Evolutionary conservation across 2,797 vertebrate species (phyloP).

Genomic region (Ctenopoma kingsleyae): DNA sequence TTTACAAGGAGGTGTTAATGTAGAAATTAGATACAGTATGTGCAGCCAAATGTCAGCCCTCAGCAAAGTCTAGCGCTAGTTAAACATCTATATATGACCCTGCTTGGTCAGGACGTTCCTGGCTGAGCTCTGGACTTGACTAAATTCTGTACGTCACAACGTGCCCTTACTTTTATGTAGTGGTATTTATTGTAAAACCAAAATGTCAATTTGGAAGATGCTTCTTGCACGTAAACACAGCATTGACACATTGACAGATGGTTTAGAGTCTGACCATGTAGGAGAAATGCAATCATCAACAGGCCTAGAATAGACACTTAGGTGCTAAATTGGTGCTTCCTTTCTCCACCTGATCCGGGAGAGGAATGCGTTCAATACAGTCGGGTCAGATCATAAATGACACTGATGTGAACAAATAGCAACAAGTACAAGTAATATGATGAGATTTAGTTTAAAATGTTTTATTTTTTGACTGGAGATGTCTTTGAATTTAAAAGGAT

Average conservation of each 20-base stretch:
- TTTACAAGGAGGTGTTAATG: constrained; percentile 21
- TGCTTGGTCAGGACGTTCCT: too few species aligned
- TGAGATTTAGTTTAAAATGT: neutral
- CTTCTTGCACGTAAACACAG: constrained; percentile 30
- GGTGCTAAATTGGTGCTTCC: constrained; percentile 59
- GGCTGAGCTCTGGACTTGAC: too few species aligned
- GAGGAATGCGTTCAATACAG: constrained; percentile 51
- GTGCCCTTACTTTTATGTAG: too few species aligned
- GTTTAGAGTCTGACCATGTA: constrained; percentile 27
- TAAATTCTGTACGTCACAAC: too few species aligned
- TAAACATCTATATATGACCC: neutral
- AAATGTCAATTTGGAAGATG: constrained; percentile 2
- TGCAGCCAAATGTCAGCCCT: constrained; percentile 25
- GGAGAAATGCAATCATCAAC: constrained; percentile 47
- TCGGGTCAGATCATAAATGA: constrained; percentile 50
- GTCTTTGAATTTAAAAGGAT: neutral
- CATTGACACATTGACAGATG: constrained; percentile 56
- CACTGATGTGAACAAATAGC: constrained; percentile 19
- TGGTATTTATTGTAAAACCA: neutral
- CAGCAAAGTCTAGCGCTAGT: neutral
- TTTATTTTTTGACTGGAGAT: neutral
- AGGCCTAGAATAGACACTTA: constrained; percentile 62
- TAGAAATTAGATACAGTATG: constrained; percentile 26
- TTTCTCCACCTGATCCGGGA: constrained; percentile 64
- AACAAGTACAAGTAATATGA: constrained; percentile 1